Conservation (phyloP, 2,888 invertebrate genomes). For the Melipona beecheii region DNA sequence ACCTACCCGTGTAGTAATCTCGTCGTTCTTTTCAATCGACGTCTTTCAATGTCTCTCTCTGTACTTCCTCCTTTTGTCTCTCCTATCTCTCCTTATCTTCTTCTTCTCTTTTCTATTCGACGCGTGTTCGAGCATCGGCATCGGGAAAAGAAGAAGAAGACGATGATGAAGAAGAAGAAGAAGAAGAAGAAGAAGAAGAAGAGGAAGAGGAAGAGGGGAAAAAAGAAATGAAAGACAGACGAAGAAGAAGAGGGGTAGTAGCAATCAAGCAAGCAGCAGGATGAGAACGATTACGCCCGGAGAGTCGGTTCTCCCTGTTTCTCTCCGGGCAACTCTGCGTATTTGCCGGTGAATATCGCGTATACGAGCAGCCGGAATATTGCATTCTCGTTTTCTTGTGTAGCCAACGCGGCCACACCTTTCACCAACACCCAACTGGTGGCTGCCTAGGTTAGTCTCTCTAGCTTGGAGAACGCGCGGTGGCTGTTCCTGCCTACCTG, state of each 20-base stretch:
- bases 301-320: conserved; percentile 18
- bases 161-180: neutral
- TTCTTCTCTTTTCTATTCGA: neutral
- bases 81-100: conserved; percentile 17
- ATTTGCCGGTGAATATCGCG: conserved; percentile 56
- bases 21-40: conserved; percentile 58
- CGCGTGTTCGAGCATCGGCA: conserved; percentile 26
- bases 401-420: conserved; percentile 80
- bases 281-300: conserved; percentile 67
- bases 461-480: conserved; percentile 46
- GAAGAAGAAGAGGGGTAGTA: neutral
- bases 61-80: neutral
- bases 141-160: conserved; percentile 10
- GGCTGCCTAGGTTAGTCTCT: conserved; percentile 39
- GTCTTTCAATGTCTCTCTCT: conserved; percentile 27
- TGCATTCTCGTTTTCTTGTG: conserved; percentile 81
- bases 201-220: neutral
- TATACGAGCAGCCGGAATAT: conserved; percentile 72
- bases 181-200: neutral
- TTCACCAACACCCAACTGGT: conserved; percentile 80
- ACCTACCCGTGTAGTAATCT: conserved; percentile 20
- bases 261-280: conserved; percentile 52
- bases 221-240: neutral
- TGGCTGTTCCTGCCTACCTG: conserved; percentile 20
- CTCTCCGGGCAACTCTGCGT: conserved; percentile 9